Percentiles rank a stretch among this genome's conserved stretches.
Conservation (phyloP, 2,797 vertebrate genomes). For the Hydrocynus forskahlii region DNA sequence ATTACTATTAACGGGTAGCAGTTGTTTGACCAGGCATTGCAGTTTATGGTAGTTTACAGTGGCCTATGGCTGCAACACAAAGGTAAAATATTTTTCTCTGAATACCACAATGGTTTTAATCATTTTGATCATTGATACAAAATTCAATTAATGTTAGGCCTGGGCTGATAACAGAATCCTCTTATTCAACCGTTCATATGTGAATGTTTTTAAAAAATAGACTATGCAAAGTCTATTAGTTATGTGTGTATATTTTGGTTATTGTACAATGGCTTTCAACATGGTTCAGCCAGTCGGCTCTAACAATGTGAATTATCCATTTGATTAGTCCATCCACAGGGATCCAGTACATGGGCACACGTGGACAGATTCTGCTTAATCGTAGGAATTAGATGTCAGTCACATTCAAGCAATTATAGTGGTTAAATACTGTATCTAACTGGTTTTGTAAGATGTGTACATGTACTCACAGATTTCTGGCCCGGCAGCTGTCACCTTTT, state of each 20-base stretch:
- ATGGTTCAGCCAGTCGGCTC: background rate
- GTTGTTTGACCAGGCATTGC: too few species aligned
- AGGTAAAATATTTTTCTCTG: background rate
- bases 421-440: background rate
- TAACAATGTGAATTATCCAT: background rate
- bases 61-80: background rate
- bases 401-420: too few species aligned
- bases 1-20: too few species aligned
- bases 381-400: background rate
- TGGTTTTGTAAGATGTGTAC: background rate
- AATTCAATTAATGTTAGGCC: background rate
- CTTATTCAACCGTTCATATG: too few species aligned
- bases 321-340: background rate
- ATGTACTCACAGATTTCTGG: background rate
- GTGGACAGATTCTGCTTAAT: background rate
- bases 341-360: background rate
- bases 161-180: too few species aligned
- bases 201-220: too few species aligned
- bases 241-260: background rate
- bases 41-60: too few species aligned
- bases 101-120: background rate
- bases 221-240: background rate
- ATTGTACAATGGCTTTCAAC: background rate
- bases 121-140: background rate
- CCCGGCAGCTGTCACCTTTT: background rate